These are phyloP conservation scores for Aleiodes sp. DNA, from an alignment of 1,140 invertebrate species.

Conservation along the genomic window DNA sequence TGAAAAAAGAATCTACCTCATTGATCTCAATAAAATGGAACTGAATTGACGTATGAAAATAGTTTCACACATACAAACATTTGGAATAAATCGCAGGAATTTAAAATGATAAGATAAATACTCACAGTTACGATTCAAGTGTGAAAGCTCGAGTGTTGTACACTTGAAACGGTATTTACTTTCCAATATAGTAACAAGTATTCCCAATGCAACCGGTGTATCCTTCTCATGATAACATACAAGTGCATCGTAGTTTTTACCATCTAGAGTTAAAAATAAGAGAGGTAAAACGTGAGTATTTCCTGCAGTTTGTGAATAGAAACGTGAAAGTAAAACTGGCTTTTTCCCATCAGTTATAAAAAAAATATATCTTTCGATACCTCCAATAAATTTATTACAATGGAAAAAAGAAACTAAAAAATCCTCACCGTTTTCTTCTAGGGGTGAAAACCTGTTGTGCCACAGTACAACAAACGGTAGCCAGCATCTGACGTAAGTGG, in stretches of 20 bases:
- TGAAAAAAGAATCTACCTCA: too few relatives aligned
- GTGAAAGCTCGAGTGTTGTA: constrained; percentile 55
- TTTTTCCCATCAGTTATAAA: too few relatives aligned
- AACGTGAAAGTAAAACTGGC: too few relatives aligned
- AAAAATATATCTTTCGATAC: too few relatives aligned
- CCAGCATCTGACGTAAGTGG: constrained; percentile 61
- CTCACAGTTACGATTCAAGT: constrained; percentile 58
- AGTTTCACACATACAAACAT: neutral
- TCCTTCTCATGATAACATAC: constrained; percentile 66
- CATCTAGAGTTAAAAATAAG: constrained; percentile 52
- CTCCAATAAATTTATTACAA: neutral
- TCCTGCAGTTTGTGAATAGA: too few relatives aligned
- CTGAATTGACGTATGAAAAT: neutral
- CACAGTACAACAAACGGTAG: constrained; percentile 54
- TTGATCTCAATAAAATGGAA: constrained; percentile 2
- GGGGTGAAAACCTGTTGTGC: constrained; percentile 58
- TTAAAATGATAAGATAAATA: constrained; percentile 35
- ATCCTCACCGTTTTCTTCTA: constrained; percentile 60
- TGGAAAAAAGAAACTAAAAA: neutral
- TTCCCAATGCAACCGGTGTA: constrained; percentile 56
- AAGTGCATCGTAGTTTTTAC: constrained; percentile 62
- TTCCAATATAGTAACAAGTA: constrained; percentile 60
- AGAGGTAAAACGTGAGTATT: too few relatives aligned
- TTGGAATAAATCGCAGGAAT: neutral
- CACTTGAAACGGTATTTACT: constrained; percentile 62